Percentiles rank a stretch among this genome's conserved stretches.
These are phyloP conservation scores for Brachionus sp. DNA, from an alignment of 1,140 invertebrate genomes.

Conservation along the genomic window DNA sequence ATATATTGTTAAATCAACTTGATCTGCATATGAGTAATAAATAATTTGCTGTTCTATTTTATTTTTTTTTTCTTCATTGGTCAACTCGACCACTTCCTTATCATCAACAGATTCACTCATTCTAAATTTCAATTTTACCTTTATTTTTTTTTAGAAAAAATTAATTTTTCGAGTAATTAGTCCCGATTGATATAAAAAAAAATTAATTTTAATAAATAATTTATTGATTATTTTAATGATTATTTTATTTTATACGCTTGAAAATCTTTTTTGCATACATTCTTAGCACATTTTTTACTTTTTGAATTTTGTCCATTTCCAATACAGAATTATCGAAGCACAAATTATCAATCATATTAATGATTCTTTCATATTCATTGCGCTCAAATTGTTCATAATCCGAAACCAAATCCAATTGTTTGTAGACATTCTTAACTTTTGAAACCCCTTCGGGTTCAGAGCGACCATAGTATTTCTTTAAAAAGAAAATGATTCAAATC, in stretches of 20 bases:
- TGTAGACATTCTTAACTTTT: conserved; percentile 74
- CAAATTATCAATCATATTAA: conserved; percentile 51
- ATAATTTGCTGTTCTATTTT: conserved; percentile 41
- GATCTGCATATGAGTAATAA: conserved; percentile 20
- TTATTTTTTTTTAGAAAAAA: not conserved
- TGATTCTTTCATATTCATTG: conserved; percentile 60
- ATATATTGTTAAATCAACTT: conserved; percentile 15
- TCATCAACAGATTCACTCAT: not conserved
- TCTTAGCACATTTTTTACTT: conserved; percentile 53
- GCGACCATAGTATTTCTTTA: conserved; percentile 72
- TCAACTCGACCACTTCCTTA: not conserved
- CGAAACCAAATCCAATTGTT: conserved; percentile 71
- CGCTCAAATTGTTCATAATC: conserved; percentile 80
- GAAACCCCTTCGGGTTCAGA: conserved; percentile 68
- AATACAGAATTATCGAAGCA: conserved; percentile 49
- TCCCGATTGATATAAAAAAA: not conserved
- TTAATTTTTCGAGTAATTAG: not conserved
- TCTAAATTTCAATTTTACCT: not conserved
- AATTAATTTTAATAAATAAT: not conserved
- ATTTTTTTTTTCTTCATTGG: conserved; percentile 22
- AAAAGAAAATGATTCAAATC: not conserved
- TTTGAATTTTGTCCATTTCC: not conserved
- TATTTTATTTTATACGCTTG: conserved; percentile 56
- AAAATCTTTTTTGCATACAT: conserved; percentile 59
- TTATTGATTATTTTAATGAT: not conserved